Base-by-base conservation (phyloP, 2,888 invertebrate species). In the Chymomyza procnemis region DNA sequence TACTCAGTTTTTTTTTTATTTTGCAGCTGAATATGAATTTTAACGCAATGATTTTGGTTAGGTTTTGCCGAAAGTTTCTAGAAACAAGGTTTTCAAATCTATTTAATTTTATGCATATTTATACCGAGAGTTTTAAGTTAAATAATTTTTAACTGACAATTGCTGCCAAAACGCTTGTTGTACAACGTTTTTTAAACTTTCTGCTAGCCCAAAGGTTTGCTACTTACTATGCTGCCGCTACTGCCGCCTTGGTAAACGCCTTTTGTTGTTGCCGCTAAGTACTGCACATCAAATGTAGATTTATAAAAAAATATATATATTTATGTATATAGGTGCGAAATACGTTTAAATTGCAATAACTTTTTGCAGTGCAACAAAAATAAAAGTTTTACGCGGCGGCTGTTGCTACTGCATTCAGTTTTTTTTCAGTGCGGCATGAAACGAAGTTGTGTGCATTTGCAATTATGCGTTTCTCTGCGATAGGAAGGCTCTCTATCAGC, bases 221-320 rank as follows among this genome's bases (percentile, higher is more conserved):
- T 74, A 77, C 74, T 74, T 74, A 58, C 57, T 73, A 64, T 65
- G 65, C 48, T 56, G 60, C 56, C 64, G 64, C 30, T 56, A 69
- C 61, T 50, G 41, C 12, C 55, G 34, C 46, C 67, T 73, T 54
- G 59, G 61, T 63, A 66, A 50, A 54, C 41, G 61, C 59, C 50
- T 54, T 14, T 34, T 54, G 66, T 66, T 64, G 18, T 55, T 55
- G 22, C 2, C 63, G 52, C 26, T 56, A 22, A 9, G 16, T 52
- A 26, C 8, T 26, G 26, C 26, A 26, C 6, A 6, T 26, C 1
- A 6, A 26, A 8, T 1, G 26, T 26, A 26, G 26, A 26, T 26
- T 26, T 26, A 6, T 8, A 3, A 26, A 6, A 26, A 26, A 26
- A 26, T 6, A 26, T 22, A n/a, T n/a, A n/a, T n/a, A n/a, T n/a